Percentiles rank a stretch among this genome's conserved stretches.
phyloP scores from a whole-genome alignment of 2,888 invertebrate genomes.

The Drosophila phalerata region DNA sequence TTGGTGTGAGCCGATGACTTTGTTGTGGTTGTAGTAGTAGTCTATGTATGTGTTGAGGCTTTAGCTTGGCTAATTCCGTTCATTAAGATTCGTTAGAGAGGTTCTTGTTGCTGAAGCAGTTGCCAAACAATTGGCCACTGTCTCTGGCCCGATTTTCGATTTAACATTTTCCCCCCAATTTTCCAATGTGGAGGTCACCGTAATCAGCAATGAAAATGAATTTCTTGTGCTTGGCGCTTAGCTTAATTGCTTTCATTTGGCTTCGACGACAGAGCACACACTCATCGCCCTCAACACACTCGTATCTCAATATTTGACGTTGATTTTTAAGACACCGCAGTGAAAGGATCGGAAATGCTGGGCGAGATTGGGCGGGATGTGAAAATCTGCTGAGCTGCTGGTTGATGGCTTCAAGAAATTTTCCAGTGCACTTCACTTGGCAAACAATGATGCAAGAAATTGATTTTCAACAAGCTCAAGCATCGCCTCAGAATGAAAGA shows the following conservation, averaged over 20 bases:
- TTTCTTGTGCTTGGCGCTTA: constrained; percentile 47
- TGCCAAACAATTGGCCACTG: constrained; percentile 51
- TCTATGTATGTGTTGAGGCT: constrained; percentile 28
- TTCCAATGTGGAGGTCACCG: constrained; percentile 25
- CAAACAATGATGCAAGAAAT: constrained; percentile 84
- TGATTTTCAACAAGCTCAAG: constrained; percentile 82
- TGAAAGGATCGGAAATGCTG: neutral
- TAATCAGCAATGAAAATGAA: constrained; percentile 67
- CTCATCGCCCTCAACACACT: constrained; percentile 29
- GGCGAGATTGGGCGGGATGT: neutral
- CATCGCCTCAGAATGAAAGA: constrained; percentile 18
- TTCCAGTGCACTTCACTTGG: constrained; percentile 84
- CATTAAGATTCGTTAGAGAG: constrained; percentile 73
- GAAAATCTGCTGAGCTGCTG: constrained; percentile 31
- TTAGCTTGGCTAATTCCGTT: constrained; percentile 64
- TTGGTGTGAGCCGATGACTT: constrained; percentile 2
- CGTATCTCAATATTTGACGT: constrained; percentile 71
- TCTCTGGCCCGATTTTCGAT: constrained; percentile 33
- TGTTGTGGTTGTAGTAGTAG: constrained; percentile 12
- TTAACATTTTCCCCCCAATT: constrained; percentile 14
- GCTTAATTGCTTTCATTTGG: constrained; percentile 79
- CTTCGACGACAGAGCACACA: constrained; percentile 21
- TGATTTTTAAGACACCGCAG: constrained; percentile 68
- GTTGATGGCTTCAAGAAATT: constrained; percentile 75
- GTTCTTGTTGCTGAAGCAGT: constrained; percentile 32